Percentiles rank a stretch among this genome's conserved stretches.
Evolutionary conservation across 2,888 invertebrate species (phyloP).

Genomic region (Omphaloscelis lunosa): DNA sequence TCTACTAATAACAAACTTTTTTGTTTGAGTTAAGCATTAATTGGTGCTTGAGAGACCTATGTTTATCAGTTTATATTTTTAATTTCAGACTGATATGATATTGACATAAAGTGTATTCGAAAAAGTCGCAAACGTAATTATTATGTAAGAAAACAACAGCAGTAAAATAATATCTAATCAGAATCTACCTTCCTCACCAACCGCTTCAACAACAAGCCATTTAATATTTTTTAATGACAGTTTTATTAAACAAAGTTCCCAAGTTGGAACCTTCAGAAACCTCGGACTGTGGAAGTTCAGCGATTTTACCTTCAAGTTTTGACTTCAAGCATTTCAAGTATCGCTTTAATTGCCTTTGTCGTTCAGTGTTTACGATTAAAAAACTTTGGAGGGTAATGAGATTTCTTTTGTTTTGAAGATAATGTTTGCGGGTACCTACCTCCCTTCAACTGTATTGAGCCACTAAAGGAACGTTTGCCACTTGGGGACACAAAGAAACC

Average conservation of each 20-base stretch:
- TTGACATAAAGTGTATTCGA: neutral
- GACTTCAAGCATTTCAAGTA: constrained; percentile 60
- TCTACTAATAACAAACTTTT: neutral
- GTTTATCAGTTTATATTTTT: neutral
- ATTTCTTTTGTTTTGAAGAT: constrained; percentile 65
- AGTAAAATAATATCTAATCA: constrained; percentile 23
- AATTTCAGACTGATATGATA: neutral
- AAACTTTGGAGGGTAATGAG: constrained; percentile 65
- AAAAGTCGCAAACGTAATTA: neutral
- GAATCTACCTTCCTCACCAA: constrained; percentile 1
- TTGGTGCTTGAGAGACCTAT: no score
- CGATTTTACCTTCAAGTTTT: constrained; percentile 54
- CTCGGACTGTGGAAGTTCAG: constrained; percentile 40
- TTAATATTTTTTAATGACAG: constrained; percentile 67
- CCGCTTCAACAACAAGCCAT: constrained; percentile 24
- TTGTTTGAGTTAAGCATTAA: no score
- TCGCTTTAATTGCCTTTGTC: constrained; percentile 63
- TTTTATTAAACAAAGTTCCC: constrained; percentile 47
- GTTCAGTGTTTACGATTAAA: constrained; percentile 65
- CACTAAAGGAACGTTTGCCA: constrained; percentile 22
- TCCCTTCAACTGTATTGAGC: constrained; percentile 44
- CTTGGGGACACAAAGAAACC: constrained; percentile 16
- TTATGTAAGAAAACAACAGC: constrained; percentile 2
- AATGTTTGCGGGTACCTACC: constrained; percentile 41
- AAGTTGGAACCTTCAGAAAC: constrained; percentile 55